phyloP scores from a whole-genome alignment of 2,888 invertebrate genomes.

The Chirona hameri region DNA sequence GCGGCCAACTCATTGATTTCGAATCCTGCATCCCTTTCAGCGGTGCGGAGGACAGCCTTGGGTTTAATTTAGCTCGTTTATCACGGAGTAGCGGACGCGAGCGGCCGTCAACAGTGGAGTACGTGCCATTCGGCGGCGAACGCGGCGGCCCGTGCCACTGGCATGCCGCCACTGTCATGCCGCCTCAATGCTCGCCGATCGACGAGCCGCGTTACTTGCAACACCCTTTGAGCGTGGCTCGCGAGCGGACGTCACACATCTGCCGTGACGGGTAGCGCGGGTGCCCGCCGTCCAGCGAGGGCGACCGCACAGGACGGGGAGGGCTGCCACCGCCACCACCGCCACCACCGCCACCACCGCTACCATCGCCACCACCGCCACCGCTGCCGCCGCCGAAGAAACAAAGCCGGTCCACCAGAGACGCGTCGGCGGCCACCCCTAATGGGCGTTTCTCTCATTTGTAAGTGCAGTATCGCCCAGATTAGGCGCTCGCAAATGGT shows the following conservation, averaged over 20 bases:
- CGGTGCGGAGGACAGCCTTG: not conserved
- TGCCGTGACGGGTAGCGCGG: not conserved
- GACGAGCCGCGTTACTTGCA: not conserved
- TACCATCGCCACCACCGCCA: not conserved
- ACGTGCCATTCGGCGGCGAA: not conserved
- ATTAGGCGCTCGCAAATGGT: not conserved
- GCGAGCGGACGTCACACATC: not conserved
- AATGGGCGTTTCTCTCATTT: not conserved
- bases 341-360: not conserved
- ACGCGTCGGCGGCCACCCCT: not conserved
- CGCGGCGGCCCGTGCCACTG: not conserved
- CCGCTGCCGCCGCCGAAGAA: not conserved
- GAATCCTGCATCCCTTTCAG: not conserved
- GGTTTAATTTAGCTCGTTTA: constrained; percentile 7
- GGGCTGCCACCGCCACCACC: not conserved
- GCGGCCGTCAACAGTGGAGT: not conserved
- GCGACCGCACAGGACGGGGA: not conserved
- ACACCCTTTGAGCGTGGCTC: not conserved
- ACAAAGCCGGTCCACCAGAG: not conserved
- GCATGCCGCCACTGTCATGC: not conserved
- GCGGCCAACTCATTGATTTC: not conserved
- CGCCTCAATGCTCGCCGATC: not conserved
- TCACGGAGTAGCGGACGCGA: not conserved
- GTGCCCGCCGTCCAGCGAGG: not conserved
- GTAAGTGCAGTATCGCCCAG: not conserved